These are phyloP conservation scores for Echinometra lucunter DNA, from an alignment of 53 echinoderm and acorn worm genomes.

Conservation along the genomic window DNA sequence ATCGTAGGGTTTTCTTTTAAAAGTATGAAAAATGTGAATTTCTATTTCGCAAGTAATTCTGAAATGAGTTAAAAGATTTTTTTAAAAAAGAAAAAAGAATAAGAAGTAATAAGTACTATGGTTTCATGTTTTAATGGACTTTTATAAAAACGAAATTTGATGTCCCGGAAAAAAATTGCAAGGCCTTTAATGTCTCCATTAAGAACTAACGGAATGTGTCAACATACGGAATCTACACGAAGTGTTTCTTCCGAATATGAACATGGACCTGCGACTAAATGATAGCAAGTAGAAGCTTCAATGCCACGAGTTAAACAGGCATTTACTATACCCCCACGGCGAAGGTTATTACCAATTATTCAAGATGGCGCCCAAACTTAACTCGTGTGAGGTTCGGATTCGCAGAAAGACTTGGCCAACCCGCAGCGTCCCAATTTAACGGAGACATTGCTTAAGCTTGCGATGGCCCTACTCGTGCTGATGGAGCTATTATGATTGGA, in stretches of 20 bases:
- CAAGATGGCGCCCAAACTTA: constrained; percentile 67
- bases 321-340: constrained; percentile 23
- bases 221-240: too few relatives aligned
- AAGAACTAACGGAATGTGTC: too few relatives aligned
- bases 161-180: too few relatives aligned
- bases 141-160: too few relatives aligned
- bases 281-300: neutral
- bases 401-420: constrained; percentile 49
- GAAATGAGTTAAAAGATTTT: too few relatives aligned
- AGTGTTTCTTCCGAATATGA: neutral
- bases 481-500: constrained; percentile 28
- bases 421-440: constrained; percentile 35
- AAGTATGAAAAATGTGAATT: too few relatives aligned
- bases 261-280: neutral
- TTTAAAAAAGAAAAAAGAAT: too few relatives aligned
- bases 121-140: too few relatives aligned
- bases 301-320: constrained; percentile 39
- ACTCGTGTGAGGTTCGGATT: constrained; percentile 58
- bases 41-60: too few relatives aligned
- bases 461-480: neutral
- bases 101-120: too few relatives aligned
- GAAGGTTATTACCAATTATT: constrained; percentile 64
- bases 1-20: too few relatives aligned
- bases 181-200: too few relatives aligned
- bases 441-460: constrained; percentile 5